Percentiles rank a stretch among this genome's conserved stretches.
phyloP scores from a whole-genome alignment of 2,888 invertebrate genomes.

The Drosophila neotestacea region DNA sequence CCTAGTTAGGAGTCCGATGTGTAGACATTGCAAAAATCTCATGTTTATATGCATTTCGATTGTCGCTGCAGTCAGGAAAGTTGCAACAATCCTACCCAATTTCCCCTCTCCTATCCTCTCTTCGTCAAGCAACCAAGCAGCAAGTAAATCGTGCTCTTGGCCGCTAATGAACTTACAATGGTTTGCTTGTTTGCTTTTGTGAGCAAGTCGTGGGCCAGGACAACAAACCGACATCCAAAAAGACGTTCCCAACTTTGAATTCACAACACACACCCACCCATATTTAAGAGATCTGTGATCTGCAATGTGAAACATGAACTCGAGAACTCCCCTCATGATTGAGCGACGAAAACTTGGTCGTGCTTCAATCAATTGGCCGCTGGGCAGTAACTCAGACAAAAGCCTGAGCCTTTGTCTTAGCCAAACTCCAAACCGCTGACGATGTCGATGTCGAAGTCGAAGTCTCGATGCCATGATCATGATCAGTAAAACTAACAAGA shows the following conservation, averaged over 20 bases:
- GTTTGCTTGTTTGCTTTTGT: slow-evolving; percentile 60
- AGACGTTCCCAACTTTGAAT: slow-evolving; percentile 1
- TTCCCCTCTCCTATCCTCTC: background rate
- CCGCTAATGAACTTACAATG: slow-evolving; percentile 83
- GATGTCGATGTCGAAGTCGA: slow-evolving; percentile 19
- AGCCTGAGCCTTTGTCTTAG: slow-evolving; percentile 9
- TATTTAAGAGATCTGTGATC: slow-evolving; percentile 47
- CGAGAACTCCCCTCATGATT: slow-evolving; percentile 58
- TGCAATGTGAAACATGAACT: slow-evolving; percentile 69
- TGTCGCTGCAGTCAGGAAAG: slow-evolving; percentile 41
- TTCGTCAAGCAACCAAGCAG: slow-evolving; percentile 7
- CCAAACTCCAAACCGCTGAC: slow-evolving; percentile 1
- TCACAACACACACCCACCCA: slow-evolving; percentile 17
- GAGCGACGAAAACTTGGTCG: slow-evolving; percentile 65
- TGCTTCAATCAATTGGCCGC: slow-evolving; percentile 57
- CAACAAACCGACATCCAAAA: slow-evolving; percentile 21
- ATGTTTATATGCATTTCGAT: slow-evolving; percentile 80
- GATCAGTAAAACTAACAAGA: slow-evolving; percentile 83
- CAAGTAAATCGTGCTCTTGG: slow-evolving; percentile 77
- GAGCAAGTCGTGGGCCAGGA: slow-evolving; percentile 34
- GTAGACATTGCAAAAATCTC: slow-evolving; percentile 68
- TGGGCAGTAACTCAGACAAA: slow-evolving; percentile 27
- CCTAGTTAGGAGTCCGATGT: slow-evolving; percentile 71
- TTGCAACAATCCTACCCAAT: slow-evolving; percentile 8
- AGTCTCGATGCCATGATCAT: slow-evolving; percentile 57